A percentile compares a stretch with the other conserved stretches of the same genome.
Conservation (phyloP, 2,797 vertebrate genomes). For the Cynodonichthys magdalenae region DNA sequence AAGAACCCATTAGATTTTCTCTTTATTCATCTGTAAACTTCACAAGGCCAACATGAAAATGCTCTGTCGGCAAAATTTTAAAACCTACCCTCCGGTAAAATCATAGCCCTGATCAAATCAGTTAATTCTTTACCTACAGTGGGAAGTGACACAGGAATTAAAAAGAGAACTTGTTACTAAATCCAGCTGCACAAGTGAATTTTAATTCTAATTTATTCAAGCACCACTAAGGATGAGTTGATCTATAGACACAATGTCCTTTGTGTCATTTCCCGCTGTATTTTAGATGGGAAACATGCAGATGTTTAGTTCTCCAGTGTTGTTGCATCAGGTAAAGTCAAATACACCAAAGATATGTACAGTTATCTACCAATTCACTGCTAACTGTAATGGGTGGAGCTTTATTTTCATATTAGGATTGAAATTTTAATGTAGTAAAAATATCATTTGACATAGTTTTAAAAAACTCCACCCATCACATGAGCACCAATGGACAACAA, state of each 20-base stretch:
- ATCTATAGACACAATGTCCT: not conserved
- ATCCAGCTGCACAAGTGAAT: slow-evolving; percentile 17
- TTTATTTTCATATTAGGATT: slow-evolving; percentile 12
- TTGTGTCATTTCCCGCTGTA: slow-evolving; percentile 64
- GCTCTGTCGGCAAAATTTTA: slow-evolving; percentile 36
- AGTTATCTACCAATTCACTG: slow-evolving; percentile 57
- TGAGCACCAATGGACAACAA: slow-evolving; percentile 51
- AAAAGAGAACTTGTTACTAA: slow-evolving; percentile 4
- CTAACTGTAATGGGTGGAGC: slow-evolving; percentile 54
- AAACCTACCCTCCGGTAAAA: slow-evolving; percentile 24
- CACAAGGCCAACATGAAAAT: slow-evolving; percentile 61
- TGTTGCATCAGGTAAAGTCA: slow-evolving; percentile 58
- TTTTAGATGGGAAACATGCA: slow-evolving; percentile 52
- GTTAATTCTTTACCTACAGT: slow-evolving; percentile 44
- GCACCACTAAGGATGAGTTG: not conserved
- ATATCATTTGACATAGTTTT: no score
- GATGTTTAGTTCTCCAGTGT: slow-evolving; percentile 36
- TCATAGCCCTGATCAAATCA: slow-evolving; percentile 33
- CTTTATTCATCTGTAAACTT: slow-evolving; percentile 57
- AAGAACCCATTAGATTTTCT: slow-evolving; percentile 13
- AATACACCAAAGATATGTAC: slow-evolving; percentile 63
- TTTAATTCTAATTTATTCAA: not conserved
- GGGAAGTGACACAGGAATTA: slow-evolving; percentile 58
- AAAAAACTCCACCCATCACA: slow-evolving; percentile 63
- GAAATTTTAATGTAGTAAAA: not conserved